Evolutionary conservation across 2,113 vertebrate species (phyloP).

Genomic region (Clarias macrocephalus): DNA sequence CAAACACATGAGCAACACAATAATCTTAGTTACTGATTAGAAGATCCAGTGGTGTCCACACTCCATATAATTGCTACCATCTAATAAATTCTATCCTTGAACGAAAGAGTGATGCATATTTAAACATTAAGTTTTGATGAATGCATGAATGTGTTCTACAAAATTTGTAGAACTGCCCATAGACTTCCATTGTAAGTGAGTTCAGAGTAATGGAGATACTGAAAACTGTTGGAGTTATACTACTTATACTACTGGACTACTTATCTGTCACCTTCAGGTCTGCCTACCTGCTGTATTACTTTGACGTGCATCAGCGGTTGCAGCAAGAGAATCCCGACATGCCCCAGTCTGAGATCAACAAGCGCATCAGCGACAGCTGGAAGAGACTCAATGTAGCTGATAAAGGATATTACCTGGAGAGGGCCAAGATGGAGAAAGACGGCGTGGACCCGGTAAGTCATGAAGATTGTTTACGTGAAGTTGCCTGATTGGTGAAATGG

Average conservation of each 20-base stretch:
- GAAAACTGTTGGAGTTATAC: background rate
- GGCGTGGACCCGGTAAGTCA: constrained; percentile 84
- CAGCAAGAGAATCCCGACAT: constrained; percentile 89
- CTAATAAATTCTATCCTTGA: background rate
- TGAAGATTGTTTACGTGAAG: background rate
- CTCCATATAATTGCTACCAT: background rate
- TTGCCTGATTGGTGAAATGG: background rate
- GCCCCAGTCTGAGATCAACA: constrained; percentile 97
- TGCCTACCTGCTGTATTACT: constrained; percentile 95
- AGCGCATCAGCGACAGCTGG: constrained; percentile 97
- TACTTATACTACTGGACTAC: background rate
- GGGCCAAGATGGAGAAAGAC: constrained; percentile 90
- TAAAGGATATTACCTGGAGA: constrained; percentile 93
- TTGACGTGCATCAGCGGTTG: constrained; percentile 92
- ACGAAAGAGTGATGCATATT: background rate
- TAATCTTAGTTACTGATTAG: background rate
- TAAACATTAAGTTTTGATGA: background rate
- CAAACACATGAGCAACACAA: background rate
- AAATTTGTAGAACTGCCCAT: background rate
- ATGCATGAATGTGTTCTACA: background rate
- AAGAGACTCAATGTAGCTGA: constrained; percentile 91
- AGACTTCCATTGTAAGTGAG: background rate
- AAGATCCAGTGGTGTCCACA: background rate
- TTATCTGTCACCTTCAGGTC: constrained; percentile 72
- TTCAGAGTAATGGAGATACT: background rate